Evolutionary conservation across 2,888 invertebrate genomes (phyloP).

Genomic region (Pristionchus arcanus): DNA sequence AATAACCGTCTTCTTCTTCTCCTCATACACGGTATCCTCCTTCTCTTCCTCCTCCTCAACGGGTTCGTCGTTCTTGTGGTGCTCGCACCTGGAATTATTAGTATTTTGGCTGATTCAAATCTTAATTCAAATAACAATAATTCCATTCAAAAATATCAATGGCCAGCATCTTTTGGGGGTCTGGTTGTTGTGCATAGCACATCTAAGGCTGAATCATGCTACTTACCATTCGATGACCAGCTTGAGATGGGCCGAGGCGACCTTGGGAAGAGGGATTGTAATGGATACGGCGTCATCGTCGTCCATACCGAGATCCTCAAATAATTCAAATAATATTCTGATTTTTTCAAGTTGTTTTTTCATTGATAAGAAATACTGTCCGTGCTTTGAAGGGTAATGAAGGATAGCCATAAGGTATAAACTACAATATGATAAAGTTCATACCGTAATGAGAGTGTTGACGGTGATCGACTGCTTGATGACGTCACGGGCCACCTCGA

Average conservation of each 20-base stretch:
- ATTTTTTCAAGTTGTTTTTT: too few species aligned
- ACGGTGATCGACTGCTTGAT: conserved; percentile 97
- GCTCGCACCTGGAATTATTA: not conserved
- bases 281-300: not conserved
- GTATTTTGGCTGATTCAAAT: not conserved
- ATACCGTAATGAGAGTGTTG: conserved; percentile 89
- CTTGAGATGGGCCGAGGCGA: not conserved
- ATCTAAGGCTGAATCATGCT: not conserved
- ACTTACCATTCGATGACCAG: not conserved
- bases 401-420: not conserved
- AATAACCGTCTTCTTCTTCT: not conserved
- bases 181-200: not conserved
- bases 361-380: too few species aligned
- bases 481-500: conserved; percentile 95
- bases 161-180: not conserved
- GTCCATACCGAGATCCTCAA: conserved; percentile 45
- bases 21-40: not conserved
- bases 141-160: too few species aligned
- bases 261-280: not conserved
- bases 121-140: not conserved
- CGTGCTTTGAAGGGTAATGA: too few species aligned
- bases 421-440: not conserved
- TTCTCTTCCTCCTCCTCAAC: not conserved
- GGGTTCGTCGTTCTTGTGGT: not conserved
- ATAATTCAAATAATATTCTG: not conserved